Evolutionary conservation across 2,888 invertebrate genomes (phyloP).

Genomic region (Graphium colonna): DNA sequence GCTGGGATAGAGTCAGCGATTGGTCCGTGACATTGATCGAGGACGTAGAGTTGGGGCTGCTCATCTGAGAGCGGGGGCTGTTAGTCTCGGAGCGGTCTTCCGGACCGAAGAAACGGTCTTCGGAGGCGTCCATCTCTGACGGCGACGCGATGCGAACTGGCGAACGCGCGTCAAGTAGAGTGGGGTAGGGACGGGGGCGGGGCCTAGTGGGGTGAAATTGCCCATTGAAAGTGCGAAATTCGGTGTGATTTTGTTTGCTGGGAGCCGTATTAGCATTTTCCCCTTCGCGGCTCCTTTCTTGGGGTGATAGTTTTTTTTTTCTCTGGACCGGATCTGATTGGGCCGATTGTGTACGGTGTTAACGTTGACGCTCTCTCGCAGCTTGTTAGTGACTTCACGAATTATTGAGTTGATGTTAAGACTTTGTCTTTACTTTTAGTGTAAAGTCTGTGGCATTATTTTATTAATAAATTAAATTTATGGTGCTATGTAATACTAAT

Average conservation of each 20-base stretch:
- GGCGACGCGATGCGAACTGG: slow-evolving; percentile 55
- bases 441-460: too few relatives aligned
- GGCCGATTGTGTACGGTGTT: slow-evolving; percentile 71
- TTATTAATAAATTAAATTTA: too few relatives aligned
- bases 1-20: slow-evolving; percentile 66
- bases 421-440: too few relatives aligned
- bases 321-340: slow-evolving; percentile 63
- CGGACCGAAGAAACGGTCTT: slow-evolving; percentile 64
- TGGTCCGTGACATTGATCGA: slow-evolving; percentile 80
- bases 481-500: too few relatives aligned
- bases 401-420: slow-evolving; percentile 18
- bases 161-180: slow-evolving; percentile 35
- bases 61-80: slow-evolving; percentile 69
- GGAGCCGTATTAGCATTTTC: slow-evolving; percentile 75
- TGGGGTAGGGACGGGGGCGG: slow-evolving; percentile 41
- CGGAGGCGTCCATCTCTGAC: slow-evolving; percentile 64
- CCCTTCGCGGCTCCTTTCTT: slow-evolving; percentile 59
- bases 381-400: slow-evolving; percentile 32
- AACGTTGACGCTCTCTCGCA: slow-evolving; percentile 46
- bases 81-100: slow-evolving; percentile 68
- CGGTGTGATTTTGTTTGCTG: slow-evolving; percentile 76
- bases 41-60: slow-evolving; percentile 71
- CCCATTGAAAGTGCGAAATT: slow-evolving; percentile 79
- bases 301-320: slow-evolving; percentile 47
- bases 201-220: slow-evolving; percentile 55